Conservation (phyloP, 2,113 vertebrate species). For the Eudyptes chrysolophus region DNA sequence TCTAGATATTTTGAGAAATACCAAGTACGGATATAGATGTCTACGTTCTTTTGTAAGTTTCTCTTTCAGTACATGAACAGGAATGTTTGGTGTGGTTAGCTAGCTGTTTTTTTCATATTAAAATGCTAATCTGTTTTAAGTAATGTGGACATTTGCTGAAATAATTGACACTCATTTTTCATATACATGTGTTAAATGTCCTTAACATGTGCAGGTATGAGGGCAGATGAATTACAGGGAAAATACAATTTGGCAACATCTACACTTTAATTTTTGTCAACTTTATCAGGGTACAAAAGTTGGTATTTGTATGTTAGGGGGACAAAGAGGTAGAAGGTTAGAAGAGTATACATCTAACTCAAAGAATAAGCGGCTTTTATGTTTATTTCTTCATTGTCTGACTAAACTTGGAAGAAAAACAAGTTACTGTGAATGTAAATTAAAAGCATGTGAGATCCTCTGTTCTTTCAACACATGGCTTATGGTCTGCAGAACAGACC, state of each 20-base stretch:
- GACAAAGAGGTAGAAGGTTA: neutral
- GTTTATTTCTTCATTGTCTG: neutral
- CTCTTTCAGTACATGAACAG: neutral
- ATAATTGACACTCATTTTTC: neutral
- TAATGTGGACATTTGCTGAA: neutral
- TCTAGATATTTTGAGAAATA: neutral
- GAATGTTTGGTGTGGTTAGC: neutral
- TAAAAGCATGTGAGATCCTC: neutral
- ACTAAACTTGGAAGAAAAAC: neutral
- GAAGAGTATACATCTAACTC: neutral
- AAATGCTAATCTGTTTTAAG: neutral
- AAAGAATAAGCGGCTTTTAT: neutral
- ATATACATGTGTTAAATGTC: rapidly evolving
- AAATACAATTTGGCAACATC: neutral
- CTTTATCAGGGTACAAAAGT: neutral
- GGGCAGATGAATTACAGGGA: neutral
- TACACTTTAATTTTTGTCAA: neutral
- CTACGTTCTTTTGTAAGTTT: neutral
- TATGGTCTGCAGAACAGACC: neutral
- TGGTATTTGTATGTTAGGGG: neutral
- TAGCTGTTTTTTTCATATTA: neutral
- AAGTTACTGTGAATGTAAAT: neutral
- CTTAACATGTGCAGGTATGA: neutral
- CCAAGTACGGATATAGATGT: rapidly evolving
- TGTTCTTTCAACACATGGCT: neutral